A percentile compares a stretch with the other conserved stretches of the same genome.
These are phyloP conservation scores for Nudaria mundana DNA, from an alignment of 2,888 invertebrate genomes.

Conservation along the genomic window DNA sequence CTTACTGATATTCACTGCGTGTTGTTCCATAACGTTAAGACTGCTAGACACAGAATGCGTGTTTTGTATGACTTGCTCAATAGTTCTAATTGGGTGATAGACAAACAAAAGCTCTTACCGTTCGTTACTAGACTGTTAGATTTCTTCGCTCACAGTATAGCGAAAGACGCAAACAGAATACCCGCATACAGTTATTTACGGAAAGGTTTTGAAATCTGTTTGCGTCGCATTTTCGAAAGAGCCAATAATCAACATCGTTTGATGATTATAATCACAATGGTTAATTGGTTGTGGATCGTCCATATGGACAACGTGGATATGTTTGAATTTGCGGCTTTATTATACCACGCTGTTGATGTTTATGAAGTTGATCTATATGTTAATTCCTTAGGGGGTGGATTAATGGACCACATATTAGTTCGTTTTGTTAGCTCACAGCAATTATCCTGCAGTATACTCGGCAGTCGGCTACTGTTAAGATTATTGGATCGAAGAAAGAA, in stretches of 20 bases:
- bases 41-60: constrained; percentile 66
- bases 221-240: constrained; percentile 74
- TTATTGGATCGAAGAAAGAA: constrained; percentile 81
- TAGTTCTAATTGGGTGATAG: constrained; percentile 66
- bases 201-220: constrained; percentile 78
- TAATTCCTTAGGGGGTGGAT: constrained; percentile 65
- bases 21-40: constrained; percentile 47
- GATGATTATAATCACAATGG: constrained; percentile 69
- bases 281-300: constrained; percentile 72
- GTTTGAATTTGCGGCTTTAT: constrained; percentile 74
- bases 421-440: constrained; percentile 70
- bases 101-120: constrained; percentile 54
- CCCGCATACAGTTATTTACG: constrained; percentile 54
- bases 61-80: constrained; percentile 75
- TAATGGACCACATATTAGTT: constrained; percentile 69
- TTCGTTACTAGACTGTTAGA: constrained; percentile 68
- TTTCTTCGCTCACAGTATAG: constrained; percentile 68
- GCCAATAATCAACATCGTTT: constrained; percentile 69
- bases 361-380: constrained; percentile 61
- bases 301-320: constrained; percentile 61
- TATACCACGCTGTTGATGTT: constrained; percentile 75
- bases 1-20: constrained; percentile 55
- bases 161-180: constrained; percentile 27
- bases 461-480: constrained; percentile 77
- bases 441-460: constrained; percentile 72